A percentile compares a stretch with the other conserved stretches of the same genome.
phyloP scores from a whole-genome alignment of 2,797 vertebrate genomes.

The Trachurus trachurus region DNA sequence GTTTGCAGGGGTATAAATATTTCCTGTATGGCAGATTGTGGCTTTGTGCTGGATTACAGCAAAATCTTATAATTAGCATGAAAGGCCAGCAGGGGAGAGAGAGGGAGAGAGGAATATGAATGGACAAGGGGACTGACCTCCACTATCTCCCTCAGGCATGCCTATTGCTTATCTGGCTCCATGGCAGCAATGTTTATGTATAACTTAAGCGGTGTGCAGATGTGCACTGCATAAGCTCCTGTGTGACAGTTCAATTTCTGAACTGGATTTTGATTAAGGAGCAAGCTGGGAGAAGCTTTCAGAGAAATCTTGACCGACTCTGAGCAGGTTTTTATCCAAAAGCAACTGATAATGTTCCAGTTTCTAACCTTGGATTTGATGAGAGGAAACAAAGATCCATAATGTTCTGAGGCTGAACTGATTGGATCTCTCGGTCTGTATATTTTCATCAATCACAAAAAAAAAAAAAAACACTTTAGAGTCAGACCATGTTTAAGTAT shows the following conservation, averaged over 20 bases:
- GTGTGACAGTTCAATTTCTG: slow-evolving; percentile 79
- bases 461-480: too few relatives aligned
- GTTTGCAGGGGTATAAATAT: slow-evolving; percentile 69
- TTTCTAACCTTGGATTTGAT: slow-evolving; percentile 53
- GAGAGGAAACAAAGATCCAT: slow-evolving; percentile 13
- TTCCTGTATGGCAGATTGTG: slow-evolving; percentile 66
- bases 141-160: slow-evolving; percentile 71
- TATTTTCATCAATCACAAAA: slow-evolving; percentile 21
- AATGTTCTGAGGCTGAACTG: background rate
- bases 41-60: slow-evolving; percentile 82
- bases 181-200: slow-evolving; percentile 81
- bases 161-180: slow-evolving; percentile 79
- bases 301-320: slow-evolving; percentile 40
- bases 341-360: slow-evolving; percentile 38
- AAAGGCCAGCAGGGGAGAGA: slow-evolving; percentile 74
- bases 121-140: slow-evolving; percentile 81
- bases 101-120: slow-evolving; percentile 71
- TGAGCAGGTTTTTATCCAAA: slow-evolving; percentile 7
- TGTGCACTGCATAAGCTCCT: slow-evolving; percentile 69
- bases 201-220: slow-evolving; percentile 71
- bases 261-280: slow-evolving; percentile 76
- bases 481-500: too few relatives aligned
- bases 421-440: background rate
- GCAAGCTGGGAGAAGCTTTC: slow-evolving; percentile 42
- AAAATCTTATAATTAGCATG: slow-evolving; percentile 86